phyloP scores from a whole-genome alignment of 2,888 invertebrate species.

The Eupithecia abbreviata region DNA sequence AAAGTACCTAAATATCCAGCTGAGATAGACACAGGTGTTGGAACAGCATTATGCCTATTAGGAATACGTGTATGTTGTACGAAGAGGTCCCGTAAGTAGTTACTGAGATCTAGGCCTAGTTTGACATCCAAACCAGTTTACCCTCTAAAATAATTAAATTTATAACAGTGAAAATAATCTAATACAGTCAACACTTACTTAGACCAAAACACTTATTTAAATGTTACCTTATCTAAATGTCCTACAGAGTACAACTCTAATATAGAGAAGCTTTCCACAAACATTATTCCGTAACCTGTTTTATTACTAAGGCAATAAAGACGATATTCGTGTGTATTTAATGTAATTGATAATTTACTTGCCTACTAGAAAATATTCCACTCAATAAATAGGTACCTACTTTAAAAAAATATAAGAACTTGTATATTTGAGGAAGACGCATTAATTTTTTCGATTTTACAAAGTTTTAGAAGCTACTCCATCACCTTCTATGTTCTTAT shows the following conservation, averaged over 20 bases:
- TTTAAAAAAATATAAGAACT: neutral
- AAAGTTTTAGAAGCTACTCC: neutral
- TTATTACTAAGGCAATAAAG: neutral
- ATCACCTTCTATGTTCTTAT: neutral
- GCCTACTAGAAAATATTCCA: neutral
- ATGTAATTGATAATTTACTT: conserved; percentile 1
- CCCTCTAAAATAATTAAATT: neutral
- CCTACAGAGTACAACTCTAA: neutral
- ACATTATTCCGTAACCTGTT: neutral
- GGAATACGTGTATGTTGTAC: too few species aligned
- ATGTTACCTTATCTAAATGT: neutral
- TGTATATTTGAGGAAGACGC: neutral
- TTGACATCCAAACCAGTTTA: too few species aligned
- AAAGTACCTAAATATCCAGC: too few species aligned
- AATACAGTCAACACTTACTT: neutral
- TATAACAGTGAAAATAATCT: neutral
- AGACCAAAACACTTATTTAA: neutral
- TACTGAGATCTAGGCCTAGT: too few species aligned
- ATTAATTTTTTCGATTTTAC: neutral
- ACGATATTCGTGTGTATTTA: neutral
- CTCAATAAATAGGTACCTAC: neutral
- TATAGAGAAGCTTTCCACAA: conserved; percentile 4
- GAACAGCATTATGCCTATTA: too few species aligned
- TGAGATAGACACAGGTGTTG: too few species aligned
- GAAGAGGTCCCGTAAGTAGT: too few species aligned